A percentile compares a stretch with the other conserved stretches of the same genome.
These are phyloP conservation scores for Sphaerodactylus townsendi DNA, from an alignment of 2,113 vertebrate genomes.

Conservation along the genomic window DNA sequence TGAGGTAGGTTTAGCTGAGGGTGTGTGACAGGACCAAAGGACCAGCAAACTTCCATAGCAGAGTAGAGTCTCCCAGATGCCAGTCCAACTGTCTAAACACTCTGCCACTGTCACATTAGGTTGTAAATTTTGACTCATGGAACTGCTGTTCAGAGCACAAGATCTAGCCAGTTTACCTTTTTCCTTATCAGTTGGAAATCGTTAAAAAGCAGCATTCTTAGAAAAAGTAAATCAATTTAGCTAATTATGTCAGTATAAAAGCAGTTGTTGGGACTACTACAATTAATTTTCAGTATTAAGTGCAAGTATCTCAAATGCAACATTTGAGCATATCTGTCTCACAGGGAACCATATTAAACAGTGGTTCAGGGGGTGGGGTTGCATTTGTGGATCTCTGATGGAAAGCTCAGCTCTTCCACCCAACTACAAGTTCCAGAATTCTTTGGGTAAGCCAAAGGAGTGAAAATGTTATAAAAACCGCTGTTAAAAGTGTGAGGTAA, in stretches of 20 bases:
- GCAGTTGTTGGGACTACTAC: conserved; percentile 70
- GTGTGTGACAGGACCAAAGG: too few relatives aligned
- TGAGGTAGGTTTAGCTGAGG: too few relatives aligned
- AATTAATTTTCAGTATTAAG: conserved; percentile 63
- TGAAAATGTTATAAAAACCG: neutral
- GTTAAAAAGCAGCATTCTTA: neutral
- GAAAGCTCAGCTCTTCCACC: neutral
- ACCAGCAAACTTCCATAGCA: too few relatives aligned
- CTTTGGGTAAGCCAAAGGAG: neutral
- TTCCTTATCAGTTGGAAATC: neutral
- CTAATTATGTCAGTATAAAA: conserved; percentile 56
- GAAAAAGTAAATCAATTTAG: neutral
- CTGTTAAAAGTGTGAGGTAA: neutral
- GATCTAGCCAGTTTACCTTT: neutral
- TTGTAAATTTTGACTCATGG: neutral
- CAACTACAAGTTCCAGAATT: neutral
- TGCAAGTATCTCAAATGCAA: conserved; percentile 74
- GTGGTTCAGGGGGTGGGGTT: neutral
- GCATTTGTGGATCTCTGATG: neutral
- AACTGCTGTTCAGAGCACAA: neutral
- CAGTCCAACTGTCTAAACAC: too few relatives aligned
- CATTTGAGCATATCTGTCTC: neutral
- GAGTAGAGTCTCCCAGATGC: too few relatives aligned
- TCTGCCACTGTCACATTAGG: too few relatives aligned
- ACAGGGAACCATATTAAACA: too few relatives aligned